Evolutionary conservation across 2,888 invertebrate species (phyloP), one percentile per base, ranked within the genome.

Genomic region (Melanostoma scalare): DNA sequence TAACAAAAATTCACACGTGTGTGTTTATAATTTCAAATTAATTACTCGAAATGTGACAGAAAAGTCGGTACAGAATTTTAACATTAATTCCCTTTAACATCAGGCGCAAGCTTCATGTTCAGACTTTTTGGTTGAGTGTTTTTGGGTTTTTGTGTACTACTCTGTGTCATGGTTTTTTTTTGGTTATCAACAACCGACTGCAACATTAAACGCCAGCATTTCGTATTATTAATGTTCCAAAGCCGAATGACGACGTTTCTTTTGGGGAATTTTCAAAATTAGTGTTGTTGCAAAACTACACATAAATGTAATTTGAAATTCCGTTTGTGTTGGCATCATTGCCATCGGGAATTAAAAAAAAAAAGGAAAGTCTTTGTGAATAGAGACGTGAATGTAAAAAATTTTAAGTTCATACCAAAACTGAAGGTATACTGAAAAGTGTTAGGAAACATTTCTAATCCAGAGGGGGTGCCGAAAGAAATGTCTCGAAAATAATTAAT

Each of bases 11-110:
- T 52, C 46, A 44, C 71, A 75, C 80, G 84, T 65, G 81, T 79
- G 77, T 67, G 65, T 55, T 69, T 65, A 68, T 55, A 74, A 81
- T 85, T 86, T 71, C 55, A n/a, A 85, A 85, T 77, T 75, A 79
- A 79, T 80, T 76, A 69, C 50, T 31, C 56, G 58, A 56, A 80
- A 73, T 55, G 55, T 76, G 58, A 55, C 48, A 72, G 10, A 40
- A 56, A 44, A 35, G 30, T 58, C 50, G 9, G 10, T 58, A 67
- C 35, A 9, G 48, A 74, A 74, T 73, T 67, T 48, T 33, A 69
- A 72, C 20, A 71, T 79, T 76, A 81, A 86, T 85, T 53, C 65
- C 10, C 65, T 53, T 20, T 9, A 61, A 79, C 61, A 69, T 63
- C 60, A 67, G 67, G 67, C 73, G 35, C 61, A 74, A 53, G 65